Base-by-base conservation (phyloP, 2,888 invertebrate species). In the Lithodes maja region DNA sequence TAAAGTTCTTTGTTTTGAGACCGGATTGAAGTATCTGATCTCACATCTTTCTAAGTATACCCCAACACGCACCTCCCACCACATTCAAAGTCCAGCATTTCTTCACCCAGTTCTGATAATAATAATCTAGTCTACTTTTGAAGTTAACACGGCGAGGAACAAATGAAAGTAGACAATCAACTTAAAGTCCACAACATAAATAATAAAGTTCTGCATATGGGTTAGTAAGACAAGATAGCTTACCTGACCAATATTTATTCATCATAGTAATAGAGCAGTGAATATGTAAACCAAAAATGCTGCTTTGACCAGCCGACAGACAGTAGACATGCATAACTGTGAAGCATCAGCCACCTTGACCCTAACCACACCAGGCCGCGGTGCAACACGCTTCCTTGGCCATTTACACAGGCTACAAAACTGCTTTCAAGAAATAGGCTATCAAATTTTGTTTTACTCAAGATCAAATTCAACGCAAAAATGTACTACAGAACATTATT, bases 231-330 rank as follows among this genome's bases (percentile, higher is more conserved):
- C 50, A 50, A 49, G 49, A 77, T 52, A 77, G 50, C 3, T 80
- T 80, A 87, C 83, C 87, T 87, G 87, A 87, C 84, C 87, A 87
- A 87, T 83, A 79, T 87, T 87, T 87, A 87, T 87, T 87, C 87
- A 87, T 83, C 87, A 84, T 87, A 87, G 77, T 87, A 87, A 84
- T 87, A 87, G 87, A 87, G 87, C 84, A 87, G 87, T 87, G 87
- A 86, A 83, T 87, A 83, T 83, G 79, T 83, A 84, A 83, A 87
- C 83, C 87, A 87, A 87, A 78, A 86, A 85, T 87, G 87, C 87
- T 87, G 87, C 83, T 74, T 87, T 87, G 83, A 71, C 84, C 87
- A 79, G 79, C 83, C 78, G 87, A 87, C 83, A 87, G 87, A 87
- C 87, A 87, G 83, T 83, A 87, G 87, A 87, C 87, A 87, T 87